Percentiles rank a stretch among this genome's conserved stretches.
These are phyloP conservation scores for Oligia fasciuncula DNA, from an alignment of 2,888 invertebrate genomes.

Conservation along the genomic window DNA sequence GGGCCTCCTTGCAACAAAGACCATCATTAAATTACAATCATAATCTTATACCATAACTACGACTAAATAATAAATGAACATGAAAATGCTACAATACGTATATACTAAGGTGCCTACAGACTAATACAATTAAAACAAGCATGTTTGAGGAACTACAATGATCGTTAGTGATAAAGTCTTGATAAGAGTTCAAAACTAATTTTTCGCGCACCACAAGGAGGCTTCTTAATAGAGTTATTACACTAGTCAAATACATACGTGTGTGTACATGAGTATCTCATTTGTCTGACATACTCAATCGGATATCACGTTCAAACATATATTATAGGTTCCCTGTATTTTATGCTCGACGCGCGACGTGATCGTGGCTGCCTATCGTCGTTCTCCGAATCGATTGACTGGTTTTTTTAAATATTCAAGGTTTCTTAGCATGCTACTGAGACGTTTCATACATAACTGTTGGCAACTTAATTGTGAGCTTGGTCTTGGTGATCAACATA, in stretches of 20 bases:
- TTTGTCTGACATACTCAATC: slow-evolving; percentile 13
- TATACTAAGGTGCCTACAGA: background rate
- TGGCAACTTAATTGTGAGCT: background rate
- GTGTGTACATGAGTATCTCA: slow-evolving; percentile 26
- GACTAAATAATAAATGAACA: background rate
- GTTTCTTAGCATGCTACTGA: background rate
- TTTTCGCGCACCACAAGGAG: slow-evolving; percentile 45
- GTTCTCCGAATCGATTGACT: slow-evolving; percentile 15
- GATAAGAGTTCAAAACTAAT: slow-evolving; percentile 54
- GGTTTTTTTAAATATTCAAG: slow-evolving; percentile 22
- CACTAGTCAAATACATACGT: slow-evolving; percentile 18
- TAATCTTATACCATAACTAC: background rate
- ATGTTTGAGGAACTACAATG: slow-evolving; percentile 40
- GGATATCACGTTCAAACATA: slow-evolving; percentile 29
- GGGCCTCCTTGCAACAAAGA: background rate
- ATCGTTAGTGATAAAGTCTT: slow-evolving; percentile 51
- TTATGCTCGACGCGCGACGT: slow-evolving; percentile 22
- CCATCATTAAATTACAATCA: background rate
- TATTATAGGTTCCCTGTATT: slow-evolving; percentile 13
- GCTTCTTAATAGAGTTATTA: slow-evolving; percentile 46
- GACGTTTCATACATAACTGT: slow-evolving; percentile 2
- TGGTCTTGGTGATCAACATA: background rate
- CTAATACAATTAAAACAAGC: background rate
- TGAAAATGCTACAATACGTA: slow-evolving; percentile 22
- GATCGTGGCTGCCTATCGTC: slow-evolving; percentile 14